These are phyloP conservation scores for Hypotaenidia philippensis DNA, from an alignment of 2,797 vertebrate species.

Conservation along the genomic window DNA sequence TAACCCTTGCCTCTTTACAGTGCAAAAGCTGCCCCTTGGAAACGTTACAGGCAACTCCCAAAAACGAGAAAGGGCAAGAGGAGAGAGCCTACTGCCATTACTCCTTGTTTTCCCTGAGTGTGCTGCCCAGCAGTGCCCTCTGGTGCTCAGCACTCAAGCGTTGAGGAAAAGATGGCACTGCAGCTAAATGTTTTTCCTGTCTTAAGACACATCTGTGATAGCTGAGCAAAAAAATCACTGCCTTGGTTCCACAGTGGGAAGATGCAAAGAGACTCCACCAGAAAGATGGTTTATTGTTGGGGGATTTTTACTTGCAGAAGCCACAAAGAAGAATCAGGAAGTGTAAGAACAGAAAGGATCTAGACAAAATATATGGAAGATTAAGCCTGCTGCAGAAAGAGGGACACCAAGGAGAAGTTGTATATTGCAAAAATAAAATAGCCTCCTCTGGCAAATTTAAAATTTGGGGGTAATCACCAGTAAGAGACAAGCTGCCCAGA, in stretches of 20 bases:
- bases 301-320: neutral
- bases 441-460: neutral
- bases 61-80: neutral
- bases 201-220: neutral
- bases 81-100: neutral
- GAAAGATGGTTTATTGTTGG: neutral
- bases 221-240: neutral
- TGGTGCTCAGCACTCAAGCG: neutral
- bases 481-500: neutral
- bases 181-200: neutral
- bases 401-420: neutral
- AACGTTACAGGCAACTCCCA: neutral
- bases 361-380: neutral
- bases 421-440: neutral
- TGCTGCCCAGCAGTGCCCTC: conserved; percentile 55
- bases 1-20: neutral
- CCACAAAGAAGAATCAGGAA: neutral
- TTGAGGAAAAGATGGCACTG: neutral
- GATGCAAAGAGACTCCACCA: neutral
- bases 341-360: neutral
- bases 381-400: neutral
- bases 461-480: neutral
- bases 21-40: neutral
- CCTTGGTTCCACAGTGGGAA: neutral
- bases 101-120: neutral